A percentile compares a stretch with the other conserved stretches of the same genome.
Evolutionary conservation across 2,888 invertebrate species (phyloP).

Genomic region (Ophioninae sp.): DNA sequence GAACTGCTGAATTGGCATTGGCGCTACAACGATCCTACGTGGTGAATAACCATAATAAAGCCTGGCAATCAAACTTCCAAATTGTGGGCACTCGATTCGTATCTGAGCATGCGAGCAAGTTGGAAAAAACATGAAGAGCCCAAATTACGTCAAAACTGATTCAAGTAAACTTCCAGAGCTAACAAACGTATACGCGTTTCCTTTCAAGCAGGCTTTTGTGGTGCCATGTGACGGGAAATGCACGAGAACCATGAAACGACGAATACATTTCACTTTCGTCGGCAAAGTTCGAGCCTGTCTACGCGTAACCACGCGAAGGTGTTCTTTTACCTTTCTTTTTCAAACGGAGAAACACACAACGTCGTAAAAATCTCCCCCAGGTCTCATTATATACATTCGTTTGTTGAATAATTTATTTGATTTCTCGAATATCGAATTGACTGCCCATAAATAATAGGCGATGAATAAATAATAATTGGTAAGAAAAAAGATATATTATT

Average conservation of each 20-base stretch:
- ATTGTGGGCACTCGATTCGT: constrained; percentile 5
- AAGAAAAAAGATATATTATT: neutral
- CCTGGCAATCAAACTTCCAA: constrained; percentile 1
- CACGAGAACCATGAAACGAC: constrained; percentile 52
- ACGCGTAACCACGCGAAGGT: neutral
- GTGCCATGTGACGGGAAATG: constrained; percentile 50
- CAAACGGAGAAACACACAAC: neutral
- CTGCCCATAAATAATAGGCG: neutral
- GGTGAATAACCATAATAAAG: neutral
- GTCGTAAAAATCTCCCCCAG: neutral
- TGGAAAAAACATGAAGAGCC: constrained; percentile 10
- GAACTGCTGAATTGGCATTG: neutral
- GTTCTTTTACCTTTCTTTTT: neutral
- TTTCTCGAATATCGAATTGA: neutral
- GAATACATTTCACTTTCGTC: constrained; percentile 63
- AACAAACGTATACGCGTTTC: constrained; percentile 21
- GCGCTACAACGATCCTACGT: neutral
- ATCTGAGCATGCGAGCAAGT: neutral
- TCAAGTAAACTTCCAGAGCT: neutral
- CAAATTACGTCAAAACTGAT: constrained; percentile 37
- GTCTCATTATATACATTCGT: neutral
- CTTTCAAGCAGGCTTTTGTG: constrained; percentile 30
- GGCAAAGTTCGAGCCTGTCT: constrained; percentile 45
- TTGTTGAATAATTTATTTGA: neutral
- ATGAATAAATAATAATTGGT: neutral